These are phyloP conservation scores for Aegithalos caudatus DNA, from an alignment of 2,113 vertebrate genomes.

Conservation along the genomic window DNA sequence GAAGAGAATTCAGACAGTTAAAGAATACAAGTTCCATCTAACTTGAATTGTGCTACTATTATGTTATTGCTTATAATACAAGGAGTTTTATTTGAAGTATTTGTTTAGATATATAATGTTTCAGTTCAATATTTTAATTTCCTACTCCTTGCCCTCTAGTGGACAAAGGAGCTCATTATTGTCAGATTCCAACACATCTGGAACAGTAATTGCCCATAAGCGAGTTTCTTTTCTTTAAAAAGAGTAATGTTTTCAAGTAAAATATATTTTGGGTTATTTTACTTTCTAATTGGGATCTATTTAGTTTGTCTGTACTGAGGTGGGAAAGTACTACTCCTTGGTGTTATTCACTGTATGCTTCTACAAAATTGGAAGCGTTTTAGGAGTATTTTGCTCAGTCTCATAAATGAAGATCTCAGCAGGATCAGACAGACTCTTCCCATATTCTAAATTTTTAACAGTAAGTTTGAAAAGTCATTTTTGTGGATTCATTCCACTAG, in stretches of 20 bases:
- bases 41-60: not conserved
- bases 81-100: not conserved
- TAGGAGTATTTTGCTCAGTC: not conserved
- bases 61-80: not conserved
- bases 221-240: not conserved
- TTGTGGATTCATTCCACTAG: not conserved
- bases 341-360: not conserved
- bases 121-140: not conserved
- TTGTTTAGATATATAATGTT: not conserved
- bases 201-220: not conserved
- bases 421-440: not conserved
- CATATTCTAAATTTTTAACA: not conserved
- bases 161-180: not conserved
- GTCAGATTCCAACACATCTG: not conserved
- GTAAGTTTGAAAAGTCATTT: not conserved
- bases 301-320: not conserved
- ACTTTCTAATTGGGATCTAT: not conserved
- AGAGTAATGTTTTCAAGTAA: not conserved
- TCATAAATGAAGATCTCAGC: not conserved
- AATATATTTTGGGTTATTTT: not conserved
- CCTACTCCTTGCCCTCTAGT: constrained; percentile 21
- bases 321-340: not conserved
- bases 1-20: not conserved
- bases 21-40: not conserved
- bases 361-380: not conserved